Evolutionary conservation across 2,113 vertebrate genomes (phyloP).

Genomic region (Chaenocephalus aceratus): DNA sequence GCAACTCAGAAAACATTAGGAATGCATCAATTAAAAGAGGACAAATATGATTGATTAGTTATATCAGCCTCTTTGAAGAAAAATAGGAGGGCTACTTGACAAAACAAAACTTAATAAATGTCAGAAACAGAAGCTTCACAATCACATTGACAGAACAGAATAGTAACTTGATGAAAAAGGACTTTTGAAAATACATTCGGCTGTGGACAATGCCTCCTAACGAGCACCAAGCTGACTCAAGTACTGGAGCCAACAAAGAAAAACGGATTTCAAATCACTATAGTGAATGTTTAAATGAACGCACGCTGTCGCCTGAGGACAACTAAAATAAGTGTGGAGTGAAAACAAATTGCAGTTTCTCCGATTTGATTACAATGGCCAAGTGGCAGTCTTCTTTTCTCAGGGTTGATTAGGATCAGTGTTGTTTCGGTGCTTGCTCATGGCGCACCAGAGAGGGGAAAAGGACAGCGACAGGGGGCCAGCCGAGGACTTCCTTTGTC

Average conservation of each 20-base stretch:
- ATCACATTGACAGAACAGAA: neutral
- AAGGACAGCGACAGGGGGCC: constrained; percentile 40
- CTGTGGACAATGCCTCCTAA: neutral
- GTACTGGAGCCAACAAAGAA: neutral
- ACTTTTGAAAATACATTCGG: neutral
- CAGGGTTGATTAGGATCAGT: constrained; percentile 37
- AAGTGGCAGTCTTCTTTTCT: neutral
- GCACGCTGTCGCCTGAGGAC: constrained; percentile 1
- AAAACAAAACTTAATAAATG: neutral
- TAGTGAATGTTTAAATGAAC: neutral
- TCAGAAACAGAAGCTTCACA: neutral
- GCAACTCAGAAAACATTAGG: neutral
- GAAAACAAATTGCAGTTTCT: neutral
- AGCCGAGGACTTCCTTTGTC: constrained; percentile 73
- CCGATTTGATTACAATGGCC: constrained; percentile 21
- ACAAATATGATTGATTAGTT: neutral
- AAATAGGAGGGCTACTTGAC: neutral
- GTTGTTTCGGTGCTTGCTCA: constrained; percentile 25
- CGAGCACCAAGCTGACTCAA: neutral
- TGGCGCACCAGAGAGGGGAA: constrained; percentile 25
- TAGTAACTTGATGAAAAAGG: neutral
- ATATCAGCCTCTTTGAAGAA: neutral
- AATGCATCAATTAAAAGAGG: neutral
- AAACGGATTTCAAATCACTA: neutral
- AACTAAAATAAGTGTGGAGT: neutral